These are phyloP conservation scores for Pocota personata DNA, from an alignment of 2,888 invertebrate genomes.

Conservation along the genomic window DNA sequence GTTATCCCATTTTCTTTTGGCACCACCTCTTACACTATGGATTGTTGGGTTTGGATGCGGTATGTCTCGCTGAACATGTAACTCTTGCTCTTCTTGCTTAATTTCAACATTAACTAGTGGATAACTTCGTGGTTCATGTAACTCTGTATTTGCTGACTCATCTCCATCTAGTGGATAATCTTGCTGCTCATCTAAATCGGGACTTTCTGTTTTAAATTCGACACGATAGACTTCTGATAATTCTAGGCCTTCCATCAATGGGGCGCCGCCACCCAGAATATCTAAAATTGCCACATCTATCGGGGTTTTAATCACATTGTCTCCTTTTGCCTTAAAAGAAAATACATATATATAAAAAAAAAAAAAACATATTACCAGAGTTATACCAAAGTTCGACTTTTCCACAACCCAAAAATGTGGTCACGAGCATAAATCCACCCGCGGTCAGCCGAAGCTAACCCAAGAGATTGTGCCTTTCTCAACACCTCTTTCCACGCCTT, in stretches of 20 bases:
- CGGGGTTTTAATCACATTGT: background rate
- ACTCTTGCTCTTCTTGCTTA: background rate
- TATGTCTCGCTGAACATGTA: background rate
- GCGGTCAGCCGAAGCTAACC: slow-evolving; percentile 12
- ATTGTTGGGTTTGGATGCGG: background rate
- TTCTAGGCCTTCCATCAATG: background rate
- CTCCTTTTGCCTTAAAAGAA: slow-evolving; percentile 20
- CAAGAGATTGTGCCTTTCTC: slow-evolving; percentile 35
- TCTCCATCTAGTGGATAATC: background rate
- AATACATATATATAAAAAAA: background rate
- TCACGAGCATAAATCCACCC: slow-evolving; percentile 50
- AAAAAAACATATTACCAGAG: too few relatives aligned
- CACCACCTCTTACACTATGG: background rate
- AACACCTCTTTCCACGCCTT: slow-evolving; percentile 41
- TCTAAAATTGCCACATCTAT: slow-evolving; percentile 34
- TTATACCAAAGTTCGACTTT: slow-evolving; percentile 41
- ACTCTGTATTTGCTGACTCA: background rate
- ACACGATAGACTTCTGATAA: background rate
- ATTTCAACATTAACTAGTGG: background rate
- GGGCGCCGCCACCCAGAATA: slow-evolving; percentile 3
- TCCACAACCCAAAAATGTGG: slow-evolving; percentile 50
- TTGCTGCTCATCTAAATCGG: background rate
- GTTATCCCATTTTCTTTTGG: background rate
- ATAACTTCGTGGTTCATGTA: background rate
- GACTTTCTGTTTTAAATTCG: background rate